These are phyloP conservation scores for Platichthys stellatus DNA, from an alignment of 2,113 vertebrate genomes.

Conservation along the genomic window DNA sequence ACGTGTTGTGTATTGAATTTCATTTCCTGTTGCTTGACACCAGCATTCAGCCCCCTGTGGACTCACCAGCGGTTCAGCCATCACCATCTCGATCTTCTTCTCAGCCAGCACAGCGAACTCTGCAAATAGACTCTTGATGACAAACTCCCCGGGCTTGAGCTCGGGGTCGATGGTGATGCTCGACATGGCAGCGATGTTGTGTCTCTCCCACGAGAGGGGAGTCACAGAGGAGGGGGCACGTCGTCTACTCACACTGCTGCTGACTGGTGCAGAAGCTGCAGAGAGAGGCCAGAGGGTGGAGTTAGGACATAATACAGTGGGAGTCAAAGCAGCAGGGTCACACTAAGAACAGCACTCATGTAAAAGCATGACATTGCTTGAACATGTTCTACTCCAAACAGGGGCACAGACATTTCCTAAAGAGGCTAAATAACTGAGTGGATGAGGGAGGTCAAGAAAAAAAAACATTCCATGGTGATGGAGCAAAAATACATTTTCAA, in stretches of 20 bases:
- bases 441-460: background rate
- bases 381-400: constrained; percentile 27
- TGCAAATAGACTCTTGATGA: constrained; percentile 99
- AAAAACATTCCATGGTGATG: background rate
- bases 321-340: constrained; percentile 29
- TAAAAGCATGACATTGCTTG: constrained; percentile 23
- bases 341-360: background rate
- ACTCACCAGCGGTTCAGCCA: constrained; percentile 99
- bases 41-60: background rate
- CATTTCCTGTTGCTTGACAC: constrained; percentile 45
- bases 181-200: constrained; percentile 88
- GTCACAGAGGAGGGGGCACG: constrained; percentile 73
- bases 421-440: constrained; percentile 25
- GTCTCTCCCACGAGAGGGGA: constrained; percentile 78
- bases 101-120: constrained; percentile 98
- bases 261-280: constrained; percentile 90
- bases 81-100: constrained; percentile 99
- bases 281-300: constrained; percentile 35
- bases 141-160: constrained; percentile 98
- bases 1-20: constrained; percentile 44
- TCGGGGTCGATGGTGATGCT: constrained; percentile 98
- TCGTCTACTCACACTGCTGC: constrained; percentile 83
- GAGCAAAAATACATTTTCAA: too few relatives aligned
- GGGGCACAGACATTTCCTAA: constrained; percentile 27
- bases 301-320: constrained; percentile 37